Evolutionary conservation across 2,113 vertebrate species (phyloP).

Genomic region (Indri indri): DNA sequence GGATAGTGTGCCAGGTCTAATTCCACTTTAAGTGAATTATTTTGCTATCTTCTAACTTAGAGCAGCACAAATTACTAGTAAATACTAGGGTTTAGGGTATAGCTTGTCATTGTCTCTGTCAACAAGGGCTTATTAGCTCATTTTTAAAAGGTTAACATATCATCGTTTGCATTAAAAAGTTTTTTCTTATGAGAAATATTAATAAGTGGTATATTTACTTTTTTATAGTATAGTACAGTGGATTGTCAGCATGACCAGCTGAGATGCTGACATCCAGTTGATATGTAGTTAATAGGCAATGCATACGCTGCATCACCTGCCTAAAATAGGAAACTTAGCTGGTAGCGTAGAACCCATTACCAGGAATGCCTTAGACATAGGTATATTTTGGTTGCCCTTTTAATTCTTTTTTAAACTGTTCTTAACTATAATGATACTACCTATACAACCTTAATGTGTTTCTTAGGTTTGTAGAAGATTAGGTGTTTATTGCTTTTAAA

Average conservation of each 20-base stretch:
- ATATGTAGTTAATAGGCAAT: neutral
- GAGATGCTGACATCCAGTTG: neutral
- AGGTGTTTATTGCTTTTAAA: conserved; percentile 23
- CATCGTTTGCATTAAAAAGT: conserved; percentile 15
- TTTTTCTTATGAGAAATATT: conserved; percentile 19
- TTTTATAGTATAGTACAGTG: neutral
- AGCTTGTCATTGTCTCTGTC: neutral
- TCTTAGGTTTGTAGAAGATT: neutral
- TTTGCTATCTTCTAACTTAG: neutral
- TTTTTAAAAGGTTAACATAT: neutral
- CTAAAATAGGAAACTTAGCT: neutral
- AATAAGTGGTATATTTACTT: neutral
- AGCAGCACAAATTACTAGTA: neutral
- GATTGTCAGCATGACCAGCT: neutral
- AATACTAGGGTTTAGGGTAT: neutral
- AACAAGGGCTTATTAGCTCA: neutral
- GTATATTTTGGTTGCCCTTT: neutral
- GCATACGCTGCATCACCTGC: neutral
- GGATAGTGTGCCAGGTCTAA: neutral
- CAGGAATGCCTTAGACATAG: neutral
- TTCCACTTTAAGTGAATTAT: conserved; percentile 3
- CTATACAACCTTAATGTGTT: neutral
- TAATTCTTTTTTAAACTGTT: neutral
- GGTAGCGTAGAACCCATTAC: neutral
- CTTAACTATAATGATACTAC: neutral